Conservation (phyloP, 2,797 vertebrate species). For the Bradypus variegatus region DNA sequence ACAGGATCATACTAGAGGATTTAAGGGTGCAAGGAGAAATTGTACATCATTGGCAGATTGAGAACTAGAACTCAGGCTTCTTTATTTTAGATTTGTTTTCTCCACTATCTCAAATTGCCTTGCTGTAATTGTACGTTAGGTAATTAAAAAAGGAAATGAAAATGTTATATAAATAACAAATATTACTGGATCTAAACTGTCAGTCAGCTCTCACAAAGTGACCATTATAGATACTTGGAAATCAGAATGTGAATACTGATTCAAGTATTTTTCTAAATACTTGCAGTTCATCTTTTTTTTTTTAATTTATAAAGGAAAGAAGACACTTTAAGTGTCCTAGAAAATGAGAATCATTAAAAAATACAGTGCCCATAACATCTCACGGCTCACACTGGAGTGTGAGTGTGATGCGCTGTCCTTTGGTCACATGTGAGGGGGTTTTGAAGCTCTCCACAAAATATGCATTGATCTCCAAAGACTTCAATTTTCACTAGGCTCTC, state of each 20-base stretch:
- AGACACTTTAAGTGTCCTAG: not conserved
- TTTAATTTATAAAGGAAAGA: slow-evolving; percentile 12
- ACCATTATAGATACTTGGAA: not conserved
- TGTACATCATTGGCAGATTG: not conserved
- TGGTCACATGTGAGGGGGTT: not conserved
- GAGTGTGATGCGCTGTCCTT: fast-evolving
- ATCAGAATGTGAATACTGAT: not conserved
- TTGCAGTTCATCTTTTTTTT: not conserved
- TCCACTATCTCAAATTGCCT: not conserved
- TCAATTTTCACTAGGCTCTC: not conserved
- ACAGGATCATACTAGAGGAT: not conserved
- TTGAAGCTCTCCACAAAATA: not conserved
- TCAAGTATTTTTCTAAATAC: not conserved
- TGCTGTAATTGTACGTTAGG: not conserved
- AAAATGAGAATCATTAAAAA: not conserved
- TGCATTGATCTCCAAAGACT: not conserved
- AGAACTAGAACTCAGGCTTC: not conserved
- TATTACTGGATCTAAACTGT: not conserved
- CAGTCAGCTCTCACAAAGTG: not conserved
- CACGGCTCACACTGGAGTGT: not conserved
- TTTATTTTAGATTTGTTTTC: not conserved
- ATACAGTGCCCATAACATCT: not conserved
- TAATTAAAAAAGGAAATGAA: not conserved
- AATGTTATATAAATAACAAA: not conserved
- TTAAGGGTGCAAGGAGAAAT: not conserved